Evolutionary conservation across 2,797 vertebrate genomes (phyloP), one percentile per base, ranked within the genome.

Genomic region (Chaunax sp.): DNA sequence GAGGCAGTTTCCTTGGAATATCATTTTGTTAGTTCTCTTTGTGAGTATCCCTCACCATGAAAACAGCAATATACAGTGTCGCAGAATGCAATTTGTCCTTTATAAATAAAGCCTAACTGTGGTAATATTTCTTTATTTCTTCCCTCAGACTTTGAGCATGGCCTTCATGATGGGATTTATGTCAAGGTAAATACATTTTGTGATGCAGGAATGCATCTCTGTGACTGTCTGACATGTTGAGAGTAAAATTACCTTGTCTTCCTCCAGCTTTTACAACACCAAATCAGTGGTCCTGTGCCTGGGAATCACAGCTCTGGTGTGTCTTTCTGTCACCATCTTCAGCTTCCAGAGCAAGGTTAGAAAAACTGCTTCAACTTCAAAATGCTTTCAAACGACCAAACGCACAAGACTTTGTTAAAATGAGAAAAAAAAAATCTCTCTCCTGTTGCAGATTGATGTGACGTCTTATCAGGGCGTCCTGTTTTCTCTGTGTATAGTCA

Each of bases 321-420:
- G 96, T 86, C 90, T 98, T 3, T 96, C 95, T 0, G 94, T 99
- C 87, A 96, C 95, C 0, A 37, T 98, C 88, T 97, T 98, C 93
- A 99, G 97, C 90, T 98, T 98, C 92, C 96, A 98, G 89, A 95
- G 92, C 80, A 97, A 95, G 94, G 97, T 98, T 75, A 92, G 92
- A 44, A 26, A 1, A 51, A 15, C 19, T 4, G 2, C 35, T n/a
- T 22, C 10, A 40, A 33, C 9, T n/a, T 15, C 23, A 28, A 45
- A 45, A 3, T 20, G 18, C 19, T 3, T 19, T 19, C 19, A 20
- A 19, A 25, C 20, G 20, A 15, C 10, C 18, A 26, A 64, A 57
- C 7, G 13, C 2, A 6, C 4, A 38, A n/a, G 8, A 50, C 5
- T 45, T 13, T 11, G 14, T 18, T n/a, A 0, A 40, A 19, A 38